Conservation (phyloP, 2,113 vertebrate species). For the Plestiodon gilberti region DNA sequence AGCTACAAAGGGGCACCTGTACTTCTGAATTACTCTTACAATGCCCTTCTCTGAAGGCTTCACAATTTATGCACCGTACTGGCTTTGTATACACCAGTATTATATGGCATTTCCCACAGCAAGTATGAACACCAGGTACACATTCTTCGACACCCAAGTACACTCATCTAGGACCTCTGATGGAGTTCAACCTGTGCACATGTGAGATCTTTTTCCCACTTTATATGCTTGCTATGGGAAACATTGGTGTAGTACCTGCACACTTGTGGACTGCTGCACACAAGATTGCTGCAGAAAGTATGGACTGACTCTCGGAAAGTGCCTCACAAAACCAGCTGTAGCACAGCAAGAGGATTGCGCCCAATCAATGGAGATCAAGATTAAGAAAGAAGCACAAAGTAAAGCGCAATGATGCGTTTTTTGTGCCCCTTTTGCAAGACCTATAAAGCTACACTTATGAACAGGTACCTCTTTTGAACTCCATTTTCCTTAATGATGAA, state of each 20-base stretch:
- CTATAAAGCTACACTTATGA: not conserved
- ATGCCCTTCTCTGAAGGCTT: not conserved
- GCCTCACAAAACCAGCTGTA: not conserved
- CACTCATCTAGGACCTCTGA: not conserved
- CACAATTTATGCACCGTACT: not conserved
- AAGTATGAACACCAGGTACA: not conserved
- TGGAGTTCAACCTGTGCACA: not conserved
- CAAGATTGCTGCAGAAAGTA: not conserved
- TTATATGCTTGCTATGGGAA: not conserved
- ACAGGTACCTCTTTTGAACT: not conserved
- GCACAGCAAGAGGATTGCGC: too few relatives aligned
- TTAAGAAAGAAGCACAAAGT: not conserved
- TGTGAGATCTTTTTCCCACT: not conserved
- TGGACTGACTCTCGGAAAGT: not conserved
- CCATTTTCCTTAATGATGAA: not conserved
- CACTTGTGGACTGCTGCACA: not conserved
- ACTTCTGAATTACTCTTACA: not conserved
- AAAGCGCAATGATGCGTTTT: not conserved
- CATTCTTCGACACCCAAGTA: too few relatives aligned
- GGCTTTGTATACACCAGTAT: not conserved
- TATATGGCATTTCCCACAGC: not conserved
- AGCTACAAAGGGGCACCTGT: too few relatives aligned
- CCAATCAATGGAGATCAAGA: not conserved
- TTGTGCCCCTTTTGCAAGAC: not conserved
- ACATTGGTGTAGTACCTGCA: not conserved